phyloP scores from a whole-genome alignment of 2,797 vertebrate genomes.

The Thamnophis elegans region DNA sequence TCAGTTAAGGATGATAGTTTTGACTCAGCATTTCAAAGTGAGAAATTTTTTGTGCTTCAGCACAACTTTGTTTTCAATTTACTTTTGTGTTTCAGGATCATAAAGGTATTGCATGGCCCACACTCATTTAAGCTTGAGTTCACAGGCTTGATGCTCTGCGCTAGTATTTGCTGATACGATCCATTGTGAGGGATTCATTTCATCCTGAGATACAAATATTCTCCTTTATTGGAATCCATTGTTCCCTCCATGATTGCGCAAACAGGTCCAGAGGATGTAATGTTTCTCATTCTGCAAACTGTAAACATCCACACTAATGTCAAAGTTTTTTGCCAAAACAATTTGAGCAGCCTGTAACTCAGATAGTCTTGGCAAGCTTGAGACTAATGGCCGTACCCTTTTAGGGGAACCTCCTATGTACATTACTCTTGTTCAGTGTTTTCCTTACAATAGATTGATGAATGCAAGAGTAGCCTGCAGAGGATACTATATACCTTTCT shows the following conservation, averaged over 20 bases:
- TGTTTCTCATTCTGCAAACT: neutral
- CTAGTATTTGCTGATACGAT: neutral
- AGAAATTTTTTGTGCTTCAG: neutral
- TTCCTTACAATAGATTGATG: neutral
- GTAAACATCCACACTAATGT: neutral
- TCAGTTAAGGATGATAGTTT: neutral
- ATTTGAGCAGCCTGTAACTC: neutral
- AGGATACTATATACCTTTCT: neutral
- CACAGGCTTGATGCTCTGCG: neutral
- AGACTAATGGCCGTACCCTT: neutral
- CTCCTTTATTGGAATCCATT: neutral
- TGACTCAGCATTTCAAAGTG: neutral
- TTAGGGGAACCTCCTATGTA: neutral
- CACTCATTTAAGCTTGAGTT: neutral
- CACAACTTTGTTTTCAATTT: neutral
- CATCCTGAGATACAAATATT: too few species aligned
- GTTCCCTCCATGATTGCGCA: neutral
- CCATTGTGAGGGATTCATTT: neutral
- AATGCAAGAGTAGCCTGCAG: neutral
- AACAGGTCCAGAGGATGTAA: neutral
- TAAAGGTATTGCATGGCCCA: neutral
- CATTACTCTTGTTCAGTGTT: neutral
- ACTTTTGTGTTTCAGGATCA: neutral
- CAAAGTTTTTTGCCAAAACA: neutral
- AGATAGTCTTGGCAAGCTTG: neutral